Evolutionary conservation across 1,140 invertebrate species (phyloP), one percentile per base, ranked within the genome.

Genomic region (Zophobas atratus): DNA sequence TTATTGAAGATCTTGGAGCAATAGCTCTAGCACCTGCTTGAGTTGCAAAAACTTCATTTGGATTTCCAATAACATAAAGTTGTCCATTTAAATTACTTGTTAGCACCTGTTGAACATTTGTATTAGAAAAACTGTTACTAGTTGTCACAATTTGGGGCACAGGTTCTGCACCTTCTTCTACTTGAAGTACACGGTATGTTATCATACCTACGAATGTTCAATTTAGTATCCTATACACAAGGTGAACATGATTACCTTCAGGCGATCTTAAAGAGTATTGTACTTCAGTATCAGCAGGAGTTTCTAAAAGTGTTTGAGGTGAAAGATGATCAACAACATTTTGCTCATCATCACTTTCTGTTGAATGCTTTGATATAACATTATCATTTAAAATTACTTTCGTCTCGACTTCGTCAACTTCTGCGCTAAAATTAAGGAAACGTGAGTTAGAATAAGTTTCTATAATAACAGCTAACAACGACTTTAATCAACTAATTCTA

Each of bases 11-110:
- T 79, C 89, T 87, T 1, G 90, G 89, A 8, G 89, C 88, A 60
- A 90, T 84, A 6, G 89, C 88, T 85, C 90, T 86, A 80, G 88
- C 86, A 6, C 88, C 86, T 63, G 86, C 87, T 55, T 81, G 80
- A 71, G 81, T 79, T 20, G 88, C 88, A 78, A 89, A 89, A 46
- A 89, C 87, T 77, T 90, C 89, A 55, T 88, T 88, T 32, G 89
- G 86, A 83, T 87, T 90, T 36, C 89, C 88, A 81, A 90, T 89
- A 35, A 90, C 88, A 83, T 90, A 90, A 77, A 90, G 87, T 80
- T 90, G 89, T n/a, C 86, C 86, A 83, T 86, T 86, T 56, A 86
- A 56, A 76, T 85, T 85, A 67, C 81, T 82, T 38, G 84, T 83
- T 6, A 86, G 57, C 1, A 86, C 82, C 80, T 86, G 84, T 72